Conservation (phyloP, 1,140 invertebrate genomes). For the Zaprionus inermis region DNA sequence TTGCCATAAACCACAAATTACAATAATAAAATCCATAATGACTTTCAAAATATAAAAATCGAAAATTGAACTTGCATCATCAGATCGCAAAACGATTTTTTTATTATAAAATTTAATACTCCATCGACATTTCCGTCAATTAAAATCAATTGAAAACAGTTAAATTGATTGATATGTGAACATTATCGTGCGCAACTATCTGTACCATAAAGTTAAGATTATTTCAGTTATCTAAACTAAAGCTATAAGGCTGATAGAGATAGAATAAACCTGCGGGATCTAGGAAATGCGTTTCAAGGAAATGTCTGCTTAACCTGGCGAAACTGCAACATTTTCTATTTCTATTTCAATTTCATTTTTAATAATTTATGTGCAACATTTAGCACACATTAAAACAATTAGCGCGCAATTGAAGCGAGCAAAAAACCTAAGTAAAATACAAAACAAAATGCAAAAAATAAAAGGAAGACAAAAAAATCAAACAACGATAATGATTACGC, state of each 20-base stretch:
- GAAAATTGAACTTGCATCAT: neutral
- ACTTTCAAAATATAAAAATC: neutral
- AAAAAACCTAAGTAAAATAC: slow-evolving; percentile 2
- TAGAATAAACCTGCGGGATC: neutral
- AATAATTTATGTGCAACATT: slow-evolving; percentile 43
- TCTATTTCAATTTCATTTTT: slow-evolving; percentile 18
- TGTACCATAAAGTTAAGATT: slow-evolving; percentile 3
- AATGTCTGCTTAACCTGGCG: neutral
- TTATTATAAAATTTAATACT: neutral
- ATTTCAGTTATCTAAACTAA: no score
- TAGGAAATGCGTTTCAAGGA: neutral
- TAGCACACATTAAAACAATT: slow-evolving; percentile 59
- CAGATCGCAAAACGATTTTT: neutral
- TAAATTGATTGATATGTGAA: slow-evolving; percentile 3
- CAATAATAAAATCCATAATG: slow-evolving; percentile 1
- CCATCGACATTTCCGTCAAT: slow-evolving; percentile 4
- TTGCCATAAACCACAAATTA: neutral
- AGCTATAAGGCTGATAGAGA: neutral
- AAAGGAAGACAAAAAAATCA: neutral
- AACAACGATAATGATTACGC: slow-evolving; percentile 37
- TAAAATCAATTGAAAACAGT: slow-evolving; percentile 1
- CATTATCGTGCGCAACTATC: slow-evolving; percentile 3
- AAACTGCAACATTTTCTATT: neutral
- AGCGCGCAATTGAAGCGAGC: slow-evolving; percentile 58
- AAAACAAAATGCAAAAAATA: slow-evolving; percentile 17